Percentiles rank a stretch among this genome's conserved stretches.
phyloP scores from a whole-genome alignment of 1,140 invertebrate species.

The Drosophila sproati region DNA sequence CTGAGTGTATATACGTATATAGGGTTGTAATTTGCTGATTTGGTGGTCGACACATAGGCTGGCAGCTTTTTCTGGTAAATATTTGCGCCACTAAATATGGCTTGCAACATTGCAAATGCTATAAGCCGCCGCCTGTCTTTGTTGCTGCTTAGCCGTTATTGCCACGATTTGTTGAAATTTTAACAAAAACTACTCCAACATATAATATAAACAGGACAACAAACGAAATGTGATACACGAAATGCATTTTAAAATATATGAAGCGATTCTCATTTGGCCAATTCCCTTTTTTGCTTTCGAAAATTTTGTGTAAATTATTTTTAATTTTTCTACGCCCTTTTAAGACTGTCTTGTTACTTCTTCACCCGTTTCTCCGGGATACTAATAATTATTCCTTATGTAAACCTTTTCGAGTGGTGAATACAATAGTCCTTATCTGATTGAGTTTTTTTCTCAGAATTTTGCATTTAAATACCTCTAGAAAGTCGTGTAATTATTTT shows the following conservation, averaged over 20 bases:
- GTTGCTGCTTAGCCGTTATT: slow-evolving; percentile 15
- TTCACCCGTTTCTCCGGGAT: too few species aligned
- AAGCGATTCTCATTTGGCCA: slow-evolving; percentile 21
- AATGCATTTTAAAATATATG: slow-evolving; percentile 50
- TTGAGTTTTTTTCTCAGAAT: too few species aligned
- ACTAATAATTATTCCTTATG: too few species aligned
- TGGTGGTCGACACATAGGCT: slow-evolving; percentile 13
- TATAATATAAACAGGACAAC: slow-evolving; percentile 23
- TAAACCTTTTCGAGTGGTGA: too few species aligned
- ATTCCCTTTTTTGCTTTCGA: slow-evolving; percentile 26
- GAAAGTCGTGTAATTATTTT: slow-evolving; percentile 23
- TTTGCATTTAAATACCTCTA: neutral
- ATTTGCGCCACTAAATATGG: slow-evolving; percentile 44
- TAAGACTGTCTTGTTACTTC: too few species aligned
- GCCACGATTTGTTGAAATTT: slow-evolving; percentile 34
- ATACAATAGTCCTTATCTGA: too few species aligned
- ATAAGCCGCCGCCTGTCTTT: slow-evolving; percentile 15
- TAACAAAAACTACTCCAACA: slow-evolving; percentile 53
- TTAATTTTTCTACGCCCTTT: too few species aligned
- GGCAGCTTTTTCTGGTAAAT: slow-evolving; percentile 30
- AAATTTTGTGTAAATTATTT: slow-evolving; percentile 23
- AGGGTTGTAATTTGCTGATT: neutral
- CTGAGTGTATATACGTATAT: slow-evolving; percentile 12
- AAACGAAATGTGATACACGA: slow-evolving; percentile 13
- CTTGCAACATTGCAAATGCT: slow-evolving; percentile 60